phyloP scores from a whole-genome alignment of 2,797 vertebrate genomes.

The Antennarius maculatus region DNA sequence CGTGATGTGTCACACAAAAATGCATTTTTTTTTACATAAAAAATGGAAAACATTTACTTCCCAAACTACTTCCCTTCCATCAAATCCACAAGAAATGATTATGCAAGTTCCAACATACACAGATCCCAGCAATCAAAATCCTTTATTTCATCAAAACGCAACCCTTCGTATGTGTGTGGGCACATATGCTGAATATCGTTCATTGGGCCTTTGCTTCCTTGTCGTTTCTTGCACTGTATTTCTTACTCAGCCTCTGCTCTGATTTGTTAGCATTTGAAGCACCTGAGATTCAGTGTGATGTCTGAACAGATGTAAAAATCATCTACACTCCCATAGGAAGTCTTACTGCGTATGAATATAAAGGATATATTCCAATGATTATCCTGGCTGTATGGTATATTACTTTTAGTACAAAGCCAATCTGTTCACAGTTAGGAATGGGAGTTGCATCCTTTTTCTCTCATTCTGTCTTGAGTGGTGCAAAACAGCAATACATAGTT shows the following conservation, averaged over 20 bases:
- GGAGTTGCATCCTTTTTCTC: slow-evolving; percentile 24
- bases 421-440: slow-evolving; percentile 58
- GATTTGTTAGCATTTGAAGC: slow-evolving; percentile 40
- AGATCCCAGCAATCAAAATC: slow-evolving; percentile 10
- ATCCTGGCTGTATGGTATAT: slow-evolving; percentile 25
- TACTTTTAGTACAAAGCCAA: slow-evolving; percentile 48
- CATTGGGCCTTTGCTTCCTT: slow-evolving; percentile 1
- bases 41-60: not conserved
- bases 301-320: slow-evolving; percentile 36
- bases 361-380: slow-evolving; percentile 48
- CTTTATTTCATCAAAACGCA: slow-evolving; percentile 13
- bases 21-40: too few species aligned
- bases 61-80: not conserved
- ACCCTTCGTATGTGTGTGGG: not conserved
- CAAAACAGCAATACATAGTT: slow-evolving; percentile 63
- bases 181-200: slow-evolving; percentile 19
- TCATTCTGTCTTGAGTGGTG: slow-evolving; percentile 57
- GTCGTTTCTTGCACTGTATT: not conserved
- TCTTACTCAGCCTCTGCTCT: slow-evolving; percentile 25
- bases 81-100: not conserved
- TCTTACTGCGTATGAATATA: slow-evolving; percentile 29
- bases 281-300: slow-evolving; percentile 19
- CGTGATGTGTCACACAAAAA: slow-evolving; percentile 2
- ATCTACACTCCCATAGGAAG: slow-evolving; percentile 31
- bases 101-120: not conserved